Base-by-base conservation (phyloP, 2,113 vertebrate species). In the Lichenostomus cassidix region DNA sequence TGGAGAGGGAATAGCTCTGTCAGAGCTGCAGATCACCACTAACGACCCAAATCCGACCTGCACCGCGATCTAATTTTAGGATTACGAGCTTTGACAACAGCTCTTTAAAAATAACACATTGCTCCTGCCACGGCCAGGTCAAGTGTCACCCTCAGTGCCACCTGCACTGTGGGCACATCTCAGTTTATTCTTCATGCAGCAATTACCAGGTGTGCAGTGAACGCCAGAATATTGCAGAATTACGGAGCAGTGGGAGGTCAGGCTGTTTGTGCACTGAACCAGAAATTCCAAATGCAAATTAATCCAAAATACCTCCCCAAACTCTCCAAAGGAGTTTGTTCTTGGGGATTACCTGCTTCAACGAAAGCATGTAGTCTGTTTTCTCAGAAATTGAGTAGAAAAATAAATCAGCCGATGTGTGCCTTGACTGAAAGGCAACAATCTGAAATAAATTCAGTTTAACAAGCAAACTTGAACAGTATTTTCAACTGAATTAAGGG, bases 91-190 rank as follows among this genome's bases (percentile, higher is more conserved):
- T 88, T 70, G 52, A 74, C 82, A 95, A 71, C 70, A 62, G 33
- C 90, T 86, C 87, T 93, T 94, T 90, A 90, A 90, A 96, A 95
- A 93, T 83, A 94, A 95, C 85, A 56, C 59, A 41, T 94, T 93
- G 64, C 64, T 88, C 73, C 71, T 74, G 2, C 88, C 39, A 15
- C 4, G 1, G 50, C 60, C 56, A 47, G 85, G 93, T 78, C 96
- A 84, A 58, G 69, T 58, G 88, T 83, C 90, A 90, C 12, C 6
- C 1, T 13, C 47, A 35, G 92, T 6, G 47, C 20, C 63, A 92
- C 84, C 83, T 86, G 65, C 24, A 25, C 44, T 63, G n/a, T 5
- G 73, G 7, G 2, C 31, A 75, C 20, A 79, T 11, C 64, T 23
- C 75, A 10, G 44, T 5, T 65, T 13, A 10, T 37, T 67, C 68